A percentile compares a stretch with the other conserved stretches of the same genome.
Evolutionary conservation across 2,888 invertebrate species (phyloP).

Genomic region (Lumbricus terrestris): DNA sequence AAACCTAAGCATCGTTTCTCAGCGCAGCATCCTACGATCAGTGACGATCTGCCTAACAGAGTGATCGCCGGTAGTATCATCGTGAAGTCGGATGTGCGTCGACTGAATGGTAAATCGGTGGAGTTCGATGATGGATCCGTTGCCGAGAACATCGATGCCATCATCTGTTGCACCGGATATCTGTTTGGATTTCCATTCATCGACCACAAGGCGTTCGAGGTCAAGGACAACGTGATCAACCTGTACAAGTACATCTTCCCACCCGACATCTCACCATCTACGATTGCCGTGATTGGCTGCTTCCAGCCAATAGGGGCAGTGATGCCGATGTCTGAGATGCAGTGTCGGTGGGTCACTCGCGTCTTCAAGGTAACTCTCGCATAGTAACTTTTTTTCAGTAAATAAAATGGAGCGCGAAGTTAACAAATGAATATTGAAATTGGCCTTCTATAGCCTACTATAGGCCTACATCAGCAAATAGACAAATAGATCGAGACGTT

Average conservation of each 20-base stretch:
- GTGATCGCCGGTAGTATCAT: slow-evolving; percentile 56
- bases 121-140: slow-evolving; percentile 51
- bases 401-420: no score
- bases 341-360: slow-evolving; percentile 59
- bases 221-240: slow-evolving; percentile 48
- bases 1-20: slow-evolving; percentile 52
- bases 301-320: slow-evolving; percentile 61
- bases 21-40: slow-evolving; percentile 56
- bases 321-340: slow-evolving; percentile 62
- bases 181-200: slow-evolving; percentile 60
- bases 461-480: no score
- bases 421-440: no score
- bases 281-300: slow-evolving; percentile 60
- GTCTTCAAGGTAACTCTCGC: slow-evolving; percentile 49
- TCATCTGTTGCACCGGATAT: slow-evolving; percentile 58
- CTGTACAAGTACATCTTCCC: slow-evolving; percentile 60
- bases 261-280: slow-evolving; percentile 50
- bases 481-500: no score
- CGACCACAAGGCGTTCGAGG: slow-evolving; percentile 47
- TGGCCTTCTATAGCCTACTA: no score
- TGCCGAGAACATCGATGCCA: slow-evolving; percentile 53
- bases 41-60: slow-evolving; percentile 60
- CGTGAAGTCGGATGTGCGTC: slow-evolving; percentile 49
- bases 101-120: slow-evolving; percentile 48
- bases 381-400: not conserved